Conservation (phyloP, 2,797 vertebrate genomes). For the Crenichthys baileyi region DNA sequence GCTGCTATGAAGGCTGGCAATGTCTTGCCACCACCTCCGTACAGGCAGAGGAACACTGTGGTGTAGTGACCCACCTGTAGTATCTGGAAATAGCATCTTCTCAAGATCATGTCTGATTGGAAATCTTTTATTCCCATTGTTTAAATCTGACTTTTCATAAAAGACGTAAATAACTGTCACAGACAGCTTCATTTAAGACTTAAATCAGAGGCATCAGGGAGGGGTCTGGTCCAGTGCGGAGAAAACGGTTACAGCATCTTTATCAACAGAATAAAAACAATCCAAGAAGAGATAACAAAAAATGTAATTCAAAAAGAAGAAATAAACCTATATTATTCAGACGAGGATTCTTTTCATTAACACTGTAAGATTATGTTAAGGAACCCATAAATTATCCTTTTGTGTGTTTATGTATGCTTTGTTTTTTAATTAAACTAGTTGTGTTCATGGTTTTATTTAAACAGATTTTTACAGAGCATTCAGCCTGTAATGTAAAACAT, state of each 20-base stretch:
- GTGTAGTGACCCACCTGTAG: constrained; percentile 89
- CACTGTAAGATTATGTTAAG: constrained; percentile 36
- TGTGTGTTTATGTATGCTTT: constrained; percentile 12
- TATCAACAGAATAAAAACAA: constrained; percentile 31
- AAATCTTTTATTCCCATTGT: constrained; percentile 50
- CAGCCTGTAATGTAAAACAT: constrained; percentile 34
- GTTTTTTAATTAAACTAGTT: constrained; percentile 26
- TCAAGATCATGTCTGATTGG: constrained; percentile 55
- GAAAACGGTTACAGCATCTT: constrained; percentile 35
- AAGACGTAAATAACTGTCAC: constrained; percentile 45
- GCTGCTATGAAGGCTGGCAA: constrained; percentile 96
- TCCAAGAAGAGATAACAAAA: constrained; percentile 19
- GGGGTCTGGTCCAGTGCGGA: constrained; percentile 26
- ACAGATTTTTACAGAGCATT: constrained; percentile 31
- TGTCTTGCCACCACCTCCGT: constrained; percentile 95
- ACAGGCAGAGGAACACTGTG: constrained; percentile 99
- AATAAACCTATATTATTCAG: constrained; percentile 40
- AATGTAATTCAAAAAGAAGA: constrained; percentile 26
- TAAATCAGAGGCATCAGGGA: constrained; percentile 18
- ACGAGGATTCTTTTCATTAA: constrained; percentile 51
- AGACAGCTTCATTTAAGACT: constrained; percentile 40
- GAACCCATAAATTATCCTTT: constrained; percentile 26
- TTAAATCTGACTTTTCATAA: constrained; percentile 54
- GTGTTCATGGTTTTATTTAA: constrained; percentile 26
- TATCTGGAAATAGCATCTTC: constrained; percentile 75